Conservation (phyloP, 2,888 invertebrate species). For the Tetropium fuscum region DNA sequence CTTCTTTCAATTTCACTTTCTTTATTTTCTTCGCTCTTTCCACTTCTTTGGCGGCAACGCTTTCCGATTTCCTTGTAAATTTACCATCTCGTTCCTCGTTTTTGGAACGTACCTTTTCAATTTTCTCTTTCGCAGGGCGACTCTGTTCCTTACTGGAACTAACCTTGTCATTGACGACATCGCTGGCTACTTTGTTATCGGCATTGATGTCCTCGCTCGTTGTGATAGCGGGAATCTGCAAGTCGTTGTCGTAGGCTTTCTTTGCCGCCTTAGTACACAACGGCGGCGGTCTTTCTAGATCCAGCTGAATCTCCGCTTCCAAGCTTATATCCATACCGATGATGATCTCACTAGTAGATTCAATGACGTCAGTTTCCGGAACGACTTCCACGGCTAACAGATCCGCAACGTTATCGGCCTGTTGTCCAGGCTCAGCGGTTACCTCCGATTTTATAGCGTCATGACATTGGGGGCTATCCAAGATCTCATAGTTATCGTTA, state of each 20-base stretch:
- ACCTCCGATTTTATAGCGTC: slow-evolving; percentile 29
- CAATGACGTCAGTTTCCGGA: slow-evolving; percentile 35
- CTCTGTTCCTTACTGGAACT: slow-evolving; percentile 39
- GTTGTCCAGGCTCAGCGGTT: slow-evolving; percentile 4
- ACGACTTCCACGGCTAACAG: slow-evolving; percentile 16
- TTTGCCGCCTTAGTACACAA: slow-evolving; percentile 55
- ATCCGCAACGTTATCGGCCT: slow-evolving; percentile 22
- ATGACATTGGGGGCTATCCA: slow-evolving; percentile 23
- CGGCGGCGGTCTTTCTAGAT: slow-evolving; percentile 38
- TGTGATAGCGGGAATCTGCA: slow-evolving; percentile 48
- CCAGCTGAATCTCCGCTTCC: slow-evolving; percentile 48
- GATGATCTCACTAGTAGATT: slow-evolving; percentile 45
- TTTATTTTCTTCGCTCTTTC: slow-evolving; percentile 6
- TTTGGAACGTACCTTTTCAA: slow-evolving; percentile 23
- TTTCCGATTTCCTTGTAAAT: not conserved
- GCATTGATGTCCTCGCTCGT: slow-evolving; percentile 46
- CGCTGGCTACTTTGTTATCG: slow-evolving; percentile 19
- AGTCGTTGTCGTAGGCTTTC: slow-evolving; percentile 51
- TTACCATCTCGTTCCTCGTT: slow-evolving; percentile 16
- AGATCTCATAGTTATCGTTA: slow-evolving; percentile 51
- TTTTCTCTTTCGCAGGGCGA: slow-evolving; percentile 10
- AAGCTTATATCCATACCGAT: slow-evolving; percentile 50
- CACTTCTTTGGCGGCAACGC: slow-evolving; percentile 1
- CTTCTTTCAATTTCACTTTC: slow-evolving; percentile 22
- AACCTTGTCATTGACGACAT: slow-evolving; percentile 36